Conservation (phyloP, 1,140 invertebrate genomes). For the Heliconius hermathena region DNA sequence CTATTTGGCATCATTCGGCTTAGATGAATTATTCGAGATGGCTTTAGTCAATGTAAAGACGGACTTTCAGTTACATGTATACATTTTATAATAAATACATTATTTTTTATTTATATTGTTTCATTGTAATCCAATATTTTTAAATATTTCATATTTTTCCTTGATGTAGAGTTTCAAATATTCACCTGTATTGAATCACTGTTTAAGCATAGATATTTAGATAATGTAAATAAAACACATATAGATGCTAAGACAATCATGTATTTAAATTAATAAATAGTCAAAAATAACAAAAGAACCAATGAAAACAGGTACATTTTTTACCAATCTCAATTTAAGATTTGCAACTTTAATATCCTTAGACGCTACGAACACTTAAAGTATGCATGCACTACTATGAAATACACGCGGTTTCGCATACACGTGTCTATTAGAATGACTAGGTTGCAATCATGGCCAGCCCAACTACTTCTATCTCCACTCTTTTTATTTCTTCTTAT, state of each 20-base stretch:
- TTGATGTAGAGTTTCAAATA: too few species aligned
- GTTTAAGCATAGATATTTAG: too few species aligned
- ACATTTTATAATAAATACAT: slow-evolving; percentile 80
- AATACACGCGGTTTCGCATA: slow-evolving; percentile 59
- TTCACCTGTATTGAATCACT: too few species aligned
- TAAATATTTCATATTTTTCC: neutral
- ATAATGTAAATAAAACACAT: slow-evolving; percentile 53
- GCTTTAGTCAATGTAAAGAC: slow-evolving; percentile 57
- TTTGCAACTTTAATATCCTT: slow-evolving; percentile 73
- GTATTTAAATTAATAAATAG: slow-evolving; percentile 79
- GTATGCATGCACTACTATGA: slow-evolving; percentile 77
- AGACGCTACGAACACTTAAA: slow-evolving; percentile 79
- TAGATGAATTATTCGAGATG: slow-evolving; percentile 53
- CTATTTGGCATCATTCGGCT: slow-evolving; percentile 56
- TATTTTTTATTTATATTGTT: slow-evolving; percentile 52
- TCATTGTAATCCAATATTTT: slow-evolving; percentile 9
- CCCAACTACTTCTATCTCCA: slow-evolving; percentile 23
- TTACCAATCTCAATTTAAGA: slow-evolving; percentile 78
- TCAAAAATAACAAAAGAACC: slow-evolving; percentile 81
- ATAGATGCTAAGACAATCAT: slow-evolving; percentile 79
- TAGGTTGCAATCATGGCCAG: slow-evolving; percentile 71
- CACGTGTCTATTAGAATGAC: slow-evolving; percentile 78
- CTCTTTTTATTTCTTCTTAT: neutral
- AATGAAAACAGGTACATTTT: slow-evolving; percentile 78
- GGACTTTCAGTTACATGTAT: slow-evolving; percentile 73